A percentile compares a stretch with the other conserved stretches of the same genome.
phyloP scores from a whole-genome alignment of 2,113 vertebrate species.

The Trichechus manatus region DNA sequence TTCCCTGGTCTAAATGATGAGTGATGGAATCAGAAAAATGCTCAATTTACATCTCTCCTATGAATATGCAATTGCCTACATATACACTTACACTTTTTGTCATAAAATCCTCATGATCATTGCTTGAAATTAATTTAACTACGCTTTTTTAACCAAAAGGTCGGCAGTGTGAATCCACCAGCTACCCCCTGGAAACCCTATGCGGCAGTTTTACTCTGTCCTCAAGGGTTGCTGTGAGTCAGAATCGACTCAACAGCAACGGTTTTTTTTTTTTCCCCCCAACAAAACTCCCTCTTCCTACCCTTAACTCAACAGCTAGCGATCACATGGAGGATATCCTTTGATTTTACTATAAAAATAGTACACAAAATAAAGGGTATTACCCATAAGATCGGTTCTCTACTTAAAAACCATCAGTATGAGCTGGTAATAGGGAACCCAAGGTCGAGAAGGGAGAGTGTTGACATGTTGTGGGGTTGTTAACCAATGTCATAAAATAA shows the following conservation, averaged over 20 bases:
- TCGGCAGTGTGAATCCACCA: too few relatives aligned
- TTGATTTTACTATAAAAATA: not conserved
- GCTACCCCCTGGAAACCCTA: too few relatives aligned
- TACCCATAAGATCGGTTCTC: too few relatives aligned
- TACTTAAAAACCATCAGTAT: too few relatives aligned
- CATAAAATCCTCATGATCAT: not conserved
- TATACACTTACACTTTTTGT: not conserved
- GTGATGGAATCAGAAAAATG: not conserved
- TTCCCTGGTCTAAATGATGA: not conserved
- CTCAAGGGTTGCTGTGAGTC: too few relatives aligned
- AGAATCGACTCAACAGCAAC: too few relatives aligned
- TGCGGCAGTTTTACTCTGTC: too few relatives aligned
- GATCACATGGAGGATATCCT: not conserved
- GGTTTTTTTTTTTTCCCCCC: not conserved
- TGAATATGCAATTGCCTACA: not conserved
- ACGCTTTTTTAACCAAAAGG: too few relatives aligned
- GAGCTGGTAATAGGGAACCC: too few relatives aligned
- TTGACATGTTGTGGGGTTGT: too few relatives aligned
- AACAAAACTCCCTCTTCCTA: not conserved
- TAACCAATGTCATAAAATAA: too few relatives aligned
- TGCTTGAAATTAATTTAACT: not conserved
- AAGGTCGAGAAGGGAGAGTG: not conserved
- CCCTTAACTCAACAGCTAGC: not conserved
- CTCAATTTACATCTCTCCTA: not conserved
- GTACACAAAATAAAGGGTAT: too few relatives aligned